phyloP scores from a whole-genome alignment of 2,888 invertebrate species.

The Toxonevra muliebris region DNA sequence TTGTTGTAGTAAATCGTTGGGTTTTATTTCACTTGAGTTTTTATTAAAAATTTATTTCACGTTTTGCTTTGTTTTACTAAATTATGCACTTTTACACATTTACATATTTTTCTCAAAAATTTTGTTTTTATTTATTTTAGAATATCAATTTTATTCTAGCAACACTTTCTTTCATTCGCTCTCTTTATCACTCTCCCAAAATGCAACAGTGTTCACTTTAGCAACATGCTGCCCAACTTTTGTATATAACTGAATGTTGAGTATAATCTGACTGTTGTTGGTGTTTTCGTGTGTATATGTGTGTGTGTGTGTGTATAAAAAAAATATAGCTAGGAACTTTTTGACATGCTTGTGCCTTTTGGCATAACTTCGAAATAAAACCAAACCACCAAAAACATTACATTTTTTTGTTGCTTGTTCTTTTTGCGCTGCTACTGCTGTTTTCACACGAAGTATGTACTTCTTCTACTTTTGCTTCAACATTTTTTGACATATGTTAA shows the following conservation, averaged over 20 bases:
- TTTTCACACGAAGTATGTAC: no score
- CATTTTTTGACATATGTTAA: no score
- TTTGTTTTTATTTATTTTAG: neutral
- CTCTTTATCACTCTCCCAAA: conserved; percentile 15
- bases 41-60: neutral
- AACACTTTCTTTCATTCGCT: neutral
- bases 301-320: neutral
- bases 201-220: conserved; percentile 40
- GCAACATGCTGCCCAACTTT: conserved; percentile 35
- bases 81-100: neutral
- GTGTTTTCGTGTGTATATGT: conserved; percentile 10
- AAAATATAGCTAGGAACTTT: neutral
- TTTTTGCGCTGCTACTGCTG: no score
- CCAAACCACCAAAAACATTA: neutral
- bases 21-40: neutral
- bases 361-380: neutral
- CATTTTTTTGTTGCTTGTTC: no score
- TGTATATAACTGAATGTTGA: neutral
- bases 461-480: no score
- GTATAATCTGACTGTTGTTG: neutral
- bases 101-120: neutral
- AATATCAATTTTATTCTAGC: neutral
- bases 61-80: conserved; percentile 1
- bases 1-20: conserved; percentile 5
- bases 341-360: no score